A percentile compares a stretch with the other conserved stretches of the same genome.
Evolutionary conservation across 2,888 invertebrate genomes (phyloP).

Genomic region (Graphium colonna): DNA sequence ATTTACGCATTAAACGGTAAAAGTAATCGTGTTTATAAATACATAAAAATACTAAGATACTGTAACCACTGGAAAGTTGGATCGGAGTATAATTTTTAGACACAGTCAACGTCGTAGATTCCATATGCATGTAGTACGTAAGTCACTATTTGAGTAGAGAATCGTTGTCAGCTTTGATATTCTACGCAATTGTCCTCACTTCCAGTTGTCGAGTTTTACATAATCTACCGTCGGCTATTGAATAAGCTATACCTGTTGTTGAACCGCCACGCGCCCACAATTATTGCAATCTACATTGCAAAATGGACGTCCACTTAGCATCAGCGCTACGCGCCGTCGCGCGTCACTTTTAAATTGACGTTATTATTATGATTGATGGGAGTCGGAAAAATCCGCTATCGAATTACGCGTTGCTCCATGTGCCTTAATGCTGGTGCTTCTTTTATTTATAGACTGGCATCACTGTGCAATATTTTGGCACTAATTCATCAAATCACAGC

Average conservation of each 20-base stretch:
- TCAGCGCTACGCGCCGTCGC: slow-evolving; percentile 32
- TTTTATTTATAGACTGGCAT: too few relatives aligned
- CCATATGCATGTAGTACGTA: too few relatives aligned
- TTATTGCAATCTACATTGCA: slow-evolving; percentile 35
- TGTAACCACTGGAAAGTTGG: too few relatives aligned
- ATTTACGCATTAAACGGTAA: too few relatives aligned
- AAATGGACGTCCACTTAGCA: slow-evolving; percentile 35
- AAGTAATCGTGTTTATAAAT: too few relatives aligned
- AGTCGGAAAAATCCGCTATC: slow-evolving; percentile 31
- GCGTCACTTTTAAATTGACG: slow-evolving; percentile 37
- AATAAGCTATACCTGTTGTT: slow-evolving; percentile 40
- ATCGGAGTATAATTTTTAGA: too few relatives aligned
- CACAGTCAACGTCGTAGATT: too few relatives aligned
- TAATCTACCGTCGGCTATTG: slow-evolving; percentile 40
- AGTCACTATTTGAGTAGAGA: too few relatives aligned
- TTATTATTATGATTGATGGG: slow-evolving; percentile 39
- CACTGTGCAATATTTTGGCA: background rate
- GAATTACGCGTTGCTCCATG: slow-evolving; percentile 25
- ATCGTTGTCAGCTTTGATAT: background rate
- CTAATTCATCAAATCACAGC: too few relatives aligned
- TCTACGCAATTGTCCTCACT: too few relatives aligned
- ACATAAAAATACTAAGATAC: too few relatives aligned
- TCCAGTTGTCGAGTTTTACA: slow-evolving; percentile 38
- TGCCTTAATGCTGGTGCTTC: background rate
- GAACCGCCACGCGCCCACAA: slow-evolving; percentile 34